phyloP scores from a whole-genome alignment of 2,888 invertebrate genomes.

The Litoditis marina region DNA sequence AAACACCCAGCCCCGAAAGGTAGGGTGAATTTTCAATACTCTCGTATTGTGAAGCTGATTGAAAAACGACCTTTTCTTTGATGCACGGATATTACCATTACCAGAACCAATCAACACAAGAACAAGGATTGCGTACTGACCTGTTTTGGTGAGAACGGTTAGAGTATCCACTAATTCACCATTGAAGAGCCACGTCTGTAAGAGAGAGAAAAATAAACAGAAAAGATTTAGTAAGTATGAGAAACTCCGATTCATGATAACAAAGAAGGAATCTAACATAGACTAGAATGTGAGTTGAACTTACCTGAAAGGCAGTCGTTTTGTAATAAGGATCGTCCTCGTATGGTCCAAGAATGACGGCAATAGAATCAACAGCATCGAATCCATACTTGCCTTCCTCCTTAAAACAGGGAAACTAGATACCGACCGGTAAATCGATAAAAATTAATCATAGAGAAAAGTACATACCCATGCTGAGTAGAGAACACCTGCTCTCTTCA shows the following conservation, averaged over 20 bases:
- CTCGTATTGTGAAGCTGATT: no score
- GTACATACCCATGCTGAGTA: slow-evolving; percentile 53
- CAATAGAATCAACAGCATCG: slow-evolving; percentile 4
- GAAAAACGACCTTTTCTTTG: no score
- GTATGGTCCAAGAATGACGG: slow-evolving; percentile 5
- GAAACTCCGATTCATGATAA: no score
- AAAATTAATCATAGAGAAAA: no score
- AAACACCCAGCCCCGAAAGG: no score
- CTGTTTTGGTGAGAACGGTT: slow-evolving; percentile 81
- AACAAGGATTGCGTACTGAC: no score
- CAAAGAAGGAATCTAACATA: no score
- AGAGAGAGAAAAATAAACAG: slow-evolving; percentile 31
- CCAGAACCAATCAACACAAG: no score
- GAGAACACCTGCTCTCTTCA: slow-evolving; percentile 31
- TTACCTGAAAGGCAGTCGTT: slow-evolving; percentile 11
- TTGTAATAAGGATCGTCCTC: slow-evolving; percentile 10
- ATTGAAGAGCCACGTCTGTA: slow-evolving; percentile 89
- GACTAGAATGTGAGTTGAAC: neutral
- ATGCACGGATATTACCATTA: no score
- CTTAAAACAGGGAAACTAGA: slow-evolving; percentile 2
- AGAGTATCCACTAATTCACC: slow-evolving; percentile 95
- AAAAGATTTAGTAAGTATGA: slow-evolving; percentile 5
- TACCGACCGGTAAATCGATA: neutral
- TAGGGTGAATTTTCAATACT: no score
- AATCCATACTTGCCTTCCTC: slow-evolving; percentile 8